Evolutionary conservation across 2,113 vertebrate species (phyloP).

Genomic region (Burhinus bistriatus): DNA sequence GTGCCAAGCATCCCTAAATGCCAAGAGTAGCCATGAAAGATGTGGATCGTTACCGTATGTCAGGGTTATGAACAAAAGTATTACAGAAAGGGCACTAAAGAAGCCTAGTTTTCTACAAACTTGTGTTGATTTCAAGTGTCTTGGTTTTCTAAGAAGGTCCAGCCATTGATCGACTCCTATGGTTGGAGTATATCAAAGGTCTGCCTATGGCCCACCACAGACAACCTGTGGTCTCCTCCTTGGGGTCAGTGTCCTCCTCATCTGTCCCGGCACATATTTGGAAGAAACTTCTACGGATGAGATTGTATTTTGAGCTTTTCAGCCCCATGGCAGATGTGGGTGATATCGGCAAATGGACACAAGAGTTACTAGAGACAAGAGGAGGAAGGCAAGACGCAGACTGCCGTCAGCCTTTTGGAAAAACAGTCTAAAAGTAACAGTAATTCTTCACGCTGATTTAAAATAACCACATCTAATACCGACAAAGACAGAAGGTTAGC

Average conservation of each 20-base stretch:
- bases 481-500: not conserved
- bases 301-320: not conserved
- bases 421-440: not conserved
- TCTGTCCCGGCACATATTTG: not conserved
- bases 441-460: not conserved
- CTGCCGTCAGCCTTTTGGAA: not conserved
- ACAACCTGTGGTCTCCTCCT: not conserved
- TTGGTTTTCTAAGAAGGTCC: not conserved
- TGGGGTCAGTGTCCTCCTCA: not conserved
- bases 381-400: not conserved
- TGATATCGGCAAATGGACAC: fast-evolving
- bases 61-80: not conserved
- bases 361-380: not conserved
- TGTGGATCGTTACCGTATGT: not conserved
- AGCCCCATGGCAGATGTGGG: not conserved
- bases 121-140: not conserved
- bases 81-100: not conserved
- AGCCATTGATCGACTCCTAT: not conserved
- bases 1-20: not conserved
- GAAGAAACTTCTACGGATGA: not conserved
- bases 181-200: not conserved
- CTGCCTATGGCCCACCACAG: not conserved
- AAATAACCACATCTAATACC: not conserved
- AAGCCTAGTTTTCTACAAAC: not conserved
- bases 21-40: not conserved